These are phyloP conservation scores for Perca flavescens DNA, from an alignment of 2,113 vertebrate genomes.

Conservation along the genomic window DNA sequence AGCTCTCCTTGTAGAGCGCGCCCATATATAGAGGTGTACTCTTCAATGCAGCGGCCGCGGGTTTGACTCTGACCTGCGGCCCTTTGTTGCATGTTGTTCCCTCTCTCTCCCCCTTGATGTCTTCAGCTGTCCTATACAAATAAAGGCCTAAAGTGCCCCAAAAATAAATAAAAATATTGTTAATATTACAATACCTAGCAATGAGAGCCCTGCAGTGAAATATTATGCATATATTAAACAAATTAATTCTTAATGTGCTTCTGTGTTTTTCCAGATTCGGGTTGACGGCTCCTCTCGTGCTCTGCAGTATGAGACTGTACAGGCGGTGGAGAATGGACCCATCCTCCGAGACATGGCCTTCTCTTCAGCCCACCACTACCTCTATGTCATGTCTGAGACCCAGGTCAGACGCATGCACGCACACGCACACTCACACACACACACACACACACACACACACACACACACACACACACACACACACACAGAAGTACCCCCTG, in stretches of 20 bases:
- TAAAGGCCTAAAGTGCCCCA: too few species aligned
- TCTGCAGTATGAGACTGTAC: constrained; percentile 93
- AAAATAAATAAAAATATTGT: background rate
- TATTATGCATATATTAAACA: background rate
- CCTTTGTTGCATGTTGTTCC: too few species aligned
- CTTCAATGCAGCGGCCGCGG: too few species aligned
- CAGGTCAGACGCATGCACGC: constrained; percentile 87
- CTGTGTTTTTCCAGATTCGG: constrained; percentile 86
- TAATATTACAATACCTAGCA: background rate
- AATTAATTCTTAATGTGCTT: constrained; percentile 7
- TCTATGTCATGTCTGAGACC: constrained; percentile 97
- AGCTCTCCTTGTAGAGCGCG: too few species aligned
- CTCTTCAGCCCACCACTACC: constrained; percentile 91
- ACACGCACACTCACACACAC: constrained; percentile 2
- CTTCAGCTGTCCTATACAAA: too few species aligned
- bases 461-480: background rate
- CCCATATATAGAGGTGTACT: too few species aligned
- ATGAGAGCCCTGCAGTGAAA: background rate
- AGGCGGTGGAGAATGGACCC: constrained; percentile 91
- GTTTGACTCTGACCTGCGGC: too few species aligned
- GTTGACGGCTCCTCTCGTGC: constrained; percentile 92
- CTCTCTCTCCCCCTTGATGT: too few species aligned
- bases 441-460: constrained; percentile 16
- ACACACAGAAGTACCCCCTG: background rate
- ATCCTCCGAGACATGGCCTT: constrained; percentile 96